Evolutionary conservation across 92 coral and sea anemone genomes (phyloP), one percentile per base, ranked within the genome.

Genomic region (Porites divaricata): DNA sequence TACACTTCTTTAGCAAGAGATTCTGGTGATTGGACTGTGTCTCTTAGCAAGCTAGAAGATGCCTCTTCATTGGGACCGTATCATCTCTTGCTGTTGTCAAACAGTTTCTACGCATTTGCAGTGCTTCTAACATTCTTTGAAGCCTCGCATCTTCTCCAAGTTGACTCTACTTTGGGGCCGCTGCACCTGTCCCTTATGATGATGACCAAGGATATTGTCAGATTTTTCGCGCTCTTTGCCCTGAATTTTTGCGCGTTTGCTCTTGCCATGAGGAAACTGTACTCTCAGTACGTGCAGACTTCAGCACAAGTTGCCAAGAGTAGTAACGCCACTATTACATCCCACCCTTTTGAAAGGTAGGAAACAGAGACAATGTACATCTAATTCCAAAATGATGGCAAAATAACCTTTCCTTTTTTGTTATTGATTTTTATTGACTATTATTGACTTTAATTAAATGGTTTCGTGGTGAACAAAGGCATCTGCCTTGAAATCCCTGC

Each of bases 231-330:
- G 15, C 87, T 95, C 53, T 93, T 93, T 72, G 58, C 86, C 72
- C 72, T 92, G 45, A 76, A 89, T 61, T 79, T 87, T 75, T 67
- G 92, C 19, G 91, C 97, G 51, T 95, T 95, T 73, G 91, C 91
- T 11, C 59, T 95, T 20, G 98, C 95, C 12, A 80, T 95, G 74
- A 92, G 94, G 71, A 91, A 93, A 67, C 91, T 95, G 70, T 95
- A 95, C 77, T 95, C 98, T 12, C 92, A 91, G 85, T 88, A 93
- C 67, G 84, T 88, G 58, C 79, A 75, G 25, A 89, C 90, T 6
- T 22, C 85, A 12, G 41, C 59, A 22, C 76, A 54, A 1, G 15
- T 41, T 62, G 15, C 59, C 16, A 14, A 9, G 49, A 11, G 0
- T 4, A 61, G 14, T 70, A 81, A 82, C 71, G 24, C 53, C 72